phyloP scores from a whole-genome alignment of 1,140 invertebrate genomes.

The Nomia melanderi region DNA sequence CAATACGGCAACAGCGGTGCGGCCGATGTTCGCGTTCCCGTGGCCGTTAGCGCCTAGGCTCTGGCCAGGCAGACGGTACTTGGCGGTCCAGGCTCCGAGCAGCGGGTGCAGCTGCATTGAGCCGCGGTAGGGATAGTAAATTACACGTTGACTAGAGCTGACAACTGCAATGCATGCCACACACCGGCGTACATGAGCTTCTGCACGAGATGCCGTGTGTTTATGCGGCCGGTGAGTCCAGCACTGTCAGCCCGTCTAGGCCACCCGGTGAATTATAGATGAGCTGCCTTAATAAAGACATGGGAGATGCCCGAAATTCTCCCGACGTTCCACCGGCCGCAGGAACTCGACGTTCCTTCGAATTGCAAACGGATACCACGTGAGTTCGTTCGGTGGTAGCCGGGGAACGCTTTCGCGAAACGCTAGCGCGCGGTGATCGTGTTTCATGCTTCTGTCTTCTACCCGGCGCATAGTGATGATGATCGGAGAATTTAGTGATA shows the following conservation, averaged over 20 bases:
- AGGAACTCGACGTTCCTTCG: constrained; percentile 41
- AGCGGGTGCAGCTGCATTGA: constrained; percentile 62
- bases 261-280: constrained; percentile 65
- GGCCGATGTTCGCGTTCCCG: constrained; percentile 34
- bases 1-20: constrained; percentile 37
- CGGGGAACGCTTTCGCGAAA: neutral
- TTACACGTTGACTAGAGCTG: constrained; percentile 74
- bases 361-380: constrained; percentile 45
- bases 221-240: constrained; percentile 64
- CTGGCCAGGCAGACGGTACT: constrained; percentile 35
- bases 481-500: too few species aligned
- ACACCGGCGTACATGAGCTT: constrained; percentile 38
- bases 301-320: constrained; percentile 67
- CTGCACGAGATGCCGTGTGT: constrained; percentile 63
- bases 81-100: constrained; percentile 44
- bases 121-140: constrained; percentile 65
- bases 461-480: too few species aligned
- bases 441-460: too few species aligned
- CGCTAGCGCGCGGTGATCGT: too few species aligned
- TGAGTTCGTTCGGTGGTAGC: neutral
- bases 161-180: constrained; percentile 69
- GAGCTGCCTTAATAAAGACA: constrained; percentile 66
- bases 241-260: constrained; percentile 55
- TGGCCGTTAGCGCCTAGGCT: constrained; percentile 32
- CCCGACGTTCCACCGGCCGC: constrained; percentile 61